Conservation (phyloP, 2,113 vertebrate species). For the Scolopax mira region DNA sequence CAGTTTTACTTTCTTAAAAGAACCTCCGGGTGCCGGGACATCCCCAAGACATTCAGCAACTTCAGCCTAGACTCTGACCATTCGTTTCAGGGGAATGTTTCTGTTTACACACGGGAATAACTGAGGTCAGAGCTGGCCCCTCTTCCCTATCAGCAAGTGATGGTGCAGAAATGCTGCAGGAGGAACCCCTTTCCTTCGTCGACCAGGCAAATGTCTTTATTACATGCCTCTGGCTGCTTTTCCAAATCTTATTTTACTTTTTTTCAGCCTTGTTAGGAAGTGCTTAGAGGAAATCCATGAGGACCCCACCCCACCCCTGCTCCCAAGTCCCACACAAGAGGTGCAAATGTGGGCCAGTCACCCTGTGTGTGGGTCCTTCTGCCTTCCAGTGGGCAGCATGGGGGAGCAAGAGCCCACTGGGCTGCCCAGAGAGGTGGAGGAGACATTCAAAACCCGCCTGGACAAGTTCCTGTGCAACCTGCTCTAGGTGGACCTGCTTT, state of each 20-base stretch:
- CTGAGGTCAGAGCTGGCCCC: background rate
- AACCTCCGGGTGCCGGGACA: background rate
- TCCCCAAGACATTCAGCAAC: background rate
- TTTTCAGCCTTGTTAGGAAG: background rate
- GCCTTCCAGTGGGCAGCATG: accelerated
- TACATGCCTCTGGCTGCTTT: background rate
- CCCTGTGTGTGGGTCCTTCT: accelerated
- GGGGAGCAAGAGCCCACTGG: accelerated
- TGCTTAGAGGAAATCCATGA: background rate
- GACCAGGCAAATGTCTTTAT: background rate
- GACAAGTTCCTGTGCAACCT: no score
- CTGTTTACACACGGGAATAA: background rate
- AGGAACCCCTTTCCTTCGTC: background rate
- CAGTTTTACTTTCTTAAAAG: background rate
- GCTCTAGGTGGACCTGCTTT: no score
- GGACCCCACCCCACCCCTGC: background rate
- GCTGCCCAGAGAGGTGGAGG: no score
- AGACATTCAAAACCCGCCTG: no score
- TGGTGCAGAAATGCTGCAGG: background rate
- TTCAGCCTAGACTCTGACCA: background rate
- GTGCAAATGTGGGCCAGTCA: background rate
- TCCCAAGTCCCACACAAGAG: background rate
- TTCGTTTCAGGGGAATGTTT: background rate
- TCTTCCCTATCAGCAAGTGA: background rate
- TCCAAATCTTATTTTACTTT: background rate